phyloP scores from a whole-genome alignment of 2,888 invertebrate genomes.

The Heliconius aoede region DNA sequence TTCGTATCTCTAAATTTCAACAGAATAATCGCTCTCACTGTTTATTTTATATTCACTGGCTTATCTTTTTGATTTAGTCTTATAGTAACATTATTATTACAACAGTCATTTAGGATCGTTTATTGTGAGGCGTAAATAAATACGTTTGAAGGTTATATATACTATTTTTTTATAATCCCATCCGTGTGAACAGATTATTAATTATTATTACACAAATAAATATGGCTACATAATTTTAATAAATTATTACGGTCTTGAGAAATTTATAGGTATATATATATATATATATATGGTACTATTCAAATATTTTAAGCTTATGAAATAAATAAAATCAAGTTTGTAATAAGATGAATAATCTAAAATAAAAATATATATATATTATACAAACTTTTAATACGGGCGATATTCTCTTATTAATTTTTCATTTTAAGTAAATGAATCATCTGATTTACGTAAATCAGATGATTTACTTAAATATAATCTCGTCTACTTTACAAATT shows the following conservation, averaged over 20 bases:
- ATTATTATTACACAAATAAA: not conserved
- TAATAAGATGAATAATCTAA: not conserved
- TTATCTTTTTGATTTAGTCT: conserved; percentile 6
- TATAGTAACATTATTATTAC: not conserved
- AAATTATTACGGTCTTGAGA: not conserved
- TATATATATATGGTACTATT: not conserved
- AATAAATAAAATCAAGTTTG: not conserved
- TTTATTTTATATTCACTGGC: conserved; percentile 3
- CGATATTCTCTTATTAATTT: too few species aligned
- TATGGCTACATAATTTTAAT: not conserved
- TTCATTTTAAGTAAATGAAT: too few species aligned
- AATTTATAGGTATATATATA: not conserved
- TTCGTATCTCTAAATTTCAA: conserved; percentile 44
- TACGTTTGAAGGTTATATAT: conserved; percentile 4
- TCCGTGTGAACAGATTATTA: not conserved
- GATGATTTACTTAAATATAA: too few species aligned
- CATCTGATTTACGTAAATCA: too few species aligned
- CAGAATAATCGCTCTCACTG: conserved; percentile 49
- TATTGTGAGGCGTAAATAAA: not conserved
- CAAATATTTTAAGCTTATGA: not conserved
- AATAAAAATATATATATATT: too few species aligned
- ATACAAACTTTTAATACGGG: too few species aligned
- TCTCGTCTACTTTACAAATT: too few species aligned
- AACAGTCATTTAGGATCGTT: not conserved
- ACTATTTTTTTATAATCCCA: not conserved